A percentile compares a stretch with the other conserved stretches of the same genome.
Conservation (phyloP, 2,797 vertebrate species). For the Clarias laeviceps region DNA sequence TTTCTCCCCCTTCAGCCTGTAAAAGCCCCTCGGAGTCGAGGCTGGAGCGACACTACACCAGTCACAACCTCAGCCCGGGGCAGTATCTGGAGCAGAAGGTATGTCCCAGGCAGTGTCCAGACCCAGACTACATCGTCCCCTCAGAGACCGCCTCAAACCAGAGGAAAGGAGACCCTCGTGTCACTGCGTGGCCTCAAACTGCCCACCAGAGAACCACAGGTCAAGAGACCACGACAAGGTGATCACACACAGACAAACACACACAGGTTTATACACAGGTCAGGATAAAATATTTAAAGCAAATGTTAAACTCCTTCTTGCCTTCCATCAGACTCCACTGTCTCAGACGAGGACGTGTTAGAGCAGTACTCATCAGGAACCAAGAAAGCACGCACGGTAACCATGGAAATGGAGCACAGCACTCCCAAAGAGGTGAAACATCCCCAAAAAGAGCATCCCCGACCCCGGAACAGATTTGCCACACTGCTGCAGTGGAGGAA, state of each 20-base stretch:
- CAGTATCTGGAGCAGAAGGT: slow-evolving; percentile 86
- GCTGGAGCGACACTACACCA: slow-evolving; percentile 72
- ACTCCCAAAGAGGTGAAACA: background rate
- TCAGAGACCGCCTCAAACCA: slow-evolving; percentile 71
- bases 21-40: slow-evolving; percentile 72
- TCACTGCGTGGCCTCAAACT: slow-evolving; percentile 72
- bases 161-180: slow-evolving; percentile 77
- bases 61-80: slow-evolving; percentile 36
- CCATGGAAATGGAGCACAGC: slow-evolving; percentile 18
- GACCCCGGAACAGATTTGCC: slow-evolving; percentile 83
- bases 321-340: slow-evolving; percentile 67
- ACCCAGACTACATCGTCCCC: slow-evolving; percentile 38
- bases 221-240: slow-evolving; percentile 87
- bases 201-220: slow-evolving; percentile 69
- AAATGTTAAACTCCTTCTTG: background rate
- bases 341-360: slow-evolving; percentile 85
- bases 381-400: slow-evolving; percentile 71
- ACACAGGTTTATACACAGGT: slow-evolving; percentile 37
- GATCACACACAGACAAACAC: slow-evolving; percentile 49
- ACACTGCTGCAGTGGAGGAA: slow-evolving; percentile 84
- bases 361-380: slow-evolving; percentile 80
- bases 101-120: slow-evolving; percentile 47
- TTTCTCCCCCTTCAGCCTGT: slow-evolving; percentile 62
- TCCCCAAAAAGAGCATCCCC: slow-evolving; percentile 48
- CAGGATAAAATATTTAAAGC: background rate